These are phyloP conservation scores for Drosophila subquinaria DNA, from an alignment of 2,888 invertebrate species.

Conservation along the genomic window DNA sequence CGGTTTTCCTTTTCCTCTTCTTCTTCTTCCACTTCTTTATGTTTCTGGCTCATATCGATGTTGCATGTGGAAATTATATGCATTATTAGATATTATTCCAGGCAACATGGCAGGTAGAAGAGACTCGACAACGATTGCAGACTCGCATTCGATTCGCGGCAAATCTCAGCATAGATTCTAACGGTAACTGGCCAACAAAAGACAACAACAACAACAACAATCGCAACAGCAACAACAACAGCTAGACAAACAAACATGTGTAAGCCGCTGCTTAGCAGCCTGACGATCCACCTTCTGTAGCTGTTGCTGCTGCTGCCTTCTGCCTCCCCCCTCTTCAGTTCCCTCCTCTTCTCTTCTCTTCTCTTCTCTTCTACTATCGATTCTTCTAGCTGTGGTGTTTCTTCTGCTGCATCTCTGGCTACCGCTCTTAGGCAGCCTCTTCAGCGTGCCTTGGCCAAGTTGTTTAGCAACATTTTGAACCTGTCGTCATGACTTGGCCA, in stretches of 20 bases:
- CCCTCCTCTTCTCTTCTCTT: background rate
- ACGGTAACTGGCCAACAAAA: constrained; percentile 66
- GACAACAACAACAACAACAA: constrained; percentile 32
- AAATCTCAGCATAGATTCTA: constrained; percentile 59
- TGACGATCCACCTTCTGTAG: constrained; percentile 48
- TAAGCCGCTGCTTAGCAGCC: constrained; percentile 78
- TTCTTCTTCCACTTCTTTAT: background rate
- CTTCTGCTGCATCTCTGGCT: constrained; percentile 30
- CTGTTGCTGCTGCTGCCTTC: background rate
- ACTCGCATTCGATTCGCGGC: constrained; percentile 22
- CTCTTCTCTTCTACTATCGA: background rate
- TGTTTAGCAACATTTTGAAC: constrained; percentile 78
- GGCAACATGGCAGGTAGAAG: constrained; percentile 23
- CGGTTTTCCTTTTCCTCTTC: constrained; percentile 29
- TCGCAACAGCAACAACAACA: constrained; percentile 31
- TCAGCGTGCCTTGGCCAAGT: constrained; percentile 59
- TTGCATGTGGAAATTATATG: constrained; percentile 77
- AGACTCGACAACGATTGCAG: constrained; percentile 32
- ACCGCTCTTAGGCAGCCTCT: constrained; percentile 38
- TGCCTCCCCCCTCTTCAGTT: background rate
- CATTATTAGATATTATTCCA: constrained; percentile 80
- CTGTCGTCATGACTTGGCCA: constrained; percentile 81
- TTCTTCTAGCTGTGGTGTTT: constrained; percentile 25
- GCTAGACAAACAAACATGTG: constrained; percentile 77
- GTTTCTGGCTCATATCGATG: constrained; percentile 39